phyloP scores from a whole-genome alignment of 2,797 vertebrate genomes.

The Myotis planiceps region DNA sequence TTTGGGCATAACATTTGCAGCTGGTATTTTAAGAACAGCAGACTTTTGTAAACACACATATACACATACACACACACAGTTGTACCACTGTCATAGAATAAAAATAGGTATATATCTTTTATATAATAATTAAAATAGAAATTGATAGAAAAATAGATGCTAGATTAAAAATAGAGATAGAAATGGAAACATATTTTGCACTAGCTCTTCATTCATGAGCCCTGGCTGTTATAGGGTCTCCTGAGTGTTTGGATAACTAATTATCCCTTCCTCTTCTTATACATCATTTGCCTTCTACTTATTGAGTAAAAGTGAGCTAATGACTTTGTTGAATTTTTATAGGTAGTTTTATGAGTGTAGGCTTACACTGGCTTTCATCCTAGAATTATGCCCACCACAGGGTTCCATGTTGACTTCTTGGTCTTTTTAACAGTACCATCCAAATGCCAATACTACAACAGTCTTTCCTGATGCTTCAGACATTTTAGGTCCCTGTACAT shows the following conservation, averaged over 20 bases:
- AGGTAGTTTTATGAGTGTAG: neutral
- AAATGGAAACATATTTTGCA: constrained; percentile 4
- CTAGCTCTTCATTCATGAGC: neutral
- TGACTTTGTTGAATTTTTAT: neutral
- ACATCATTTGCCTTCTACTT: neutral
- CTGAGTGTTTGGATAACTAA: neutral
- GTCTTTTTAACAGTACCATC: neutral
- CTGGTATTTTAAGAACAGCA: neutral
- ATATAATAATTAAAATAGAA: neutral
- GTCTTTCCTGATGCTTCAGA: neutral
- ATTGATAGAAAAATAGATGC: neutral
- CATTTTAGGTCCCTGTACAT: neutral
- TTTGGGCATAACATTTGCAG: neutral
- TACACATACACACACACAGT: neutral
- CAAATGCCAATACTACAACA: neutral
- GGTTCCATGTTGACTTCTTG: neutral
- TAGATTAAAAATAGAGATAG: neutral
- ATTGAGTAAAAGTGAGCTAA: neutral
- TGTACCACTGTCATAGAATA: neutral
- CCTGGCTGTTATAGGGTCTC: neutral
- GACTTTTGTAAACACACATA: neutral
- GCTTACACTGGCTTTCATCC: neutral
- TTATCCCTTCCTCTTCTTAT: neutral
- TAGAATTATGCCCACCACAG: neutral
- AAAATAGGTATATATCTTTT: neutral